A percentile compares a stretch with the other conserved stretches of the same genome.
Conservation (phyloP, 1,140 invertebrate genomes). For the Musca vetustissima region DNA sequence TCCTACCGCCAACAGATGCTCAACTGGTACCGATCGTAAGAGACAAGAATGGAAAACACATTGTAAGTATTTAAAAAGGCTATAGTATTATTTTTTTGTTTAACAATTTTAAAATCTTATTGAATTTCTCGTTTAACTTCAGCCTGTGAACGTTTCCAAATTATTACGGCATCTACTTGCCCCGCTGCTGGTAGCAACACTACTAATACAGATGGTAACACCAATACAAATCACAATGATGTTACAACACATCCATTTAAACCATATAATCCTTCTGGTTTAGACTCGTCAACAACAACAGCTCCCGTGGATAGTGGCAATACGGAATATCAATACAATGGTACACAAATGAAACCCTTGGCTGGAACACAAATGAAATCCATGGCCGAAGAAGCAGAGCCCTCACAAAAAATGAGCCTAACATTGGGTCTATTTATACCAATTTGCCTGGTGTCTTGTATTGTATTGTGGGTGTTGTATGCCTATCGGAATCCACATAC, state of each 20-base stretch:
- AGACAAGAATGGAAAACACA: conserved; percentile 87
- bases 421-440: conserved; percentile 51
- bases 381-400: conserved; percentile 31
- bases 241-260: conserved; percentile 2
- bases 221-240: conserved; percentile 13
- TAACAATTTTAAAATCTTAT: neutral
- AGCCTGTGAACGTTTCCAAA: conserved; percentile 62
- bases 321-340: conserved; percentile 1
- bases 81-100: too few relatives aligned
- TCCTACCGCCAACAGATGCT: conserved; percentile 74
- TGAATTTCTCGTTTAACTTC: too few relatives aligned
- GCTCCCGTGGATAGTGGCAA: conserved; percentile 30
- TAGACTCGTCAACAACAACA: conserved; percentile 5
- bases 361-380: conserved; percentile 19
- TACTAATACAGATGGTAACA: neutral
- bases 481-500: conserved; percentile 96
- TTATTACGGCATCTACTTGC: conserved; percentile 7
- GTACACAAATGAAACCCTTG: conserved; percentile 24
- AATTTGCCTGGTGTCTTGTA: conserved; percentile 51
- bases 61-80: conserved; percentile 53
- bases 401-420: conserved; percentile 42
- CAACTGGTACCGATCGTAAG: conserved; percentile 83
- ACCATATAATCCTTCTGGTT: conserved; percentile 6
- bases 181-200: too few relatives aligned
- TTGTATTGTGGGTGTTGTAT: conserved; percentile 81